These are phyloP conservation scores for Leucophenga varia DNA, from an alignment of 1,140 invertebrate species.

Conservation along the genomic window DNA sequence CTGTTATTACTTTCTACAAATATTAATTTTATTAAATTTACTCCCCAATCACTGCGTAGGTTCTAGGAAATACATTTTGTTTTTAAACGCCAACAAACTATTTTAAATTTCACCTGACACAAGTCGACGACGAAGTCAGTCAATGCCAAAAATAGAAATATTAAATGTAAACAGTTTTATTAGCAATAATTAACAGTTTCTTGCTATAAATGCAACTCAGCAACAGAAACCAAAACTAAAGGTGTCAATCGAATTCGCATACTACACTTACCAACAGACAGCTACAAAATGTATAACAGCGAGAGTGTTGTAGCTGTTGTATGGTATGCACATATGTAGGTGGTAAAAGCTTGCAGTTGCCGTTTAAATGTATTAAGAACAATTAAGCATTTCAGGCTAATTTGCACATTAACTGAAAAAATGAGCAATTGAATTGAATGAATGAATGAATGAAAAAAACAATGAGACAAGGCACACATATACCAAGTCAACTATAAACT, in stretches of 20 bases:
- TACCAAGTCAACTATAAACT: slow-evolving; percentile 1
- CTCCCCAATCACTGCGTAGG: too few relatives aligned
- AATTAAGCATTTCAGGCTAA: slow-evolving; percentile 43
- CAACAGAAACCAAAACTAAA: slow-evolving; percentile 4
- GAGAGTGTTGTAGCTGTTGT: slow-evolving; percentile 14
- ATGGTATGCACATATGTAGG: slow-evolving; percentile 10
- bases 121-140: too few relatives aligned
- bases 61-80: too few relatives aligned
- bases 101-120: too few relatives aligned
- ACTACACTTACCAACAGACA: neutral
- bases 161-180: slow-evolving; percentile 38
- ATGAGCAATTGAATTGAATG: slow-evolving; percentile 32
- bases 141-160: slow-evolving; percentile 3
- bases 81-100: too few relatives aligned
- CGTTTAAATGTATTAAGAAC: slow-evolving; percentile 24
- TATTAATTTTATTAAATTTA: too few relatives aligned
- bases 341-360: slow-evolving; percentile 8
- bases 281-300: too few relatives aligned
- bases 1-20: too few relatives aligned
- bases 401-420: slow-evolving; percentile 46
- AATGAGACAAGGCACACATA: too few relatives aligned
- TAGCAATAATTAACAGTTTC: slow-evolving; percentile 35
- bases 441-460: slow-evolving; percentile 17
- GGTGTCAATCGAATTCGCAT: slow-evolving; percentile 6
- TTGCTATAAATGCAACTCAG: neutral